Evolutionary conservation across 2,113 vertebrate genomes (phyloP).

Genomic region (Ranitomeya imitator): DNA sequence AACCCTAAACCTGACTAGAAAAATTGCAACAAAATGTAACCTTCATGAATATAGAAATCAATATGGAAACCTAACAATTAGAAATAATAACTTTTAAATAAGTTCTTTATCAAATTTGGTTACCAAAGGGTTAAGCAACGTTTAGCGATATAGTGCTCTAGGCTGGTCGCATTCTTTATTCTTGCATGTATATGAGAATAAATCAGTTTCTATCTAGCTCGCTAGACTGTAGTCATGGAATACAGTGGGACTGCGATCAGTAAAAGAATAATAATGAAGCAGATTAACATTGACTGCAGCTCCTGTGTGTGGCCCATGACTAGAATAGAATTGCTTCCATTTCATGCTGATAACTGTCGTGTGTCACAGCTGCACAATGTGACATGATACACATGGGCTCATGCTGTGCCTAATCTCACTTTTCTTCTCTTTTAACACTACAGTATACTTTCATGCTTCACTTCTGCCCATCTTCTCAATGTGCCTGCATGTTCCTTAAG

Average conservation of each 20-base stretch:
- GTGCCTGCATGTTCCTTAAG: background rate
- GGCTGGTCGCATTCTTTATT: no score
- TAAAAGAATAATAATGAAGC: background rate
- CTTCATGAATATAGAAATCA: no score
- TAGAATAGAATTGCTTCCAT: conserved; percentile 1
- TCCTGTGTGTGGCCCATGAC: background rate
- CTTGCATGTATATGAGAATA: no score
- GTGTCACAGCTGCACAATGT: conserved; percentile 9
- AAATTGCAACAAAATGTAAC: no score
- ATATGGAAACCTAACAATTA: no score
- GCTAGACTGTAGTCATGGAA: background rate
- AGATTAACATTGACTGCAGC: background rate
- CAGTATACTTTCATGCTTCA: background rate
- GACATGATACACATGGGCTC: background rate
- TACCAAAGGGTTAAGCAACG: no score
- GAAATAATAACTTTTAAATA: no score
- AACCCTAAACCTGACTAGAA: no score
- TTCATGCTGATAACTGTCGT: background rate
- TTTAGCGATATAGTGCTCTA: no score
- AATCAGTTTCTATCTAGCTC: background rate
- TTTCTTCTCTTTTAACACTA: conserved; percentile 15
- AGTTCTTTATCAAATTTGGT: no score
- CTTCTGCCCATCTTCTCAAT: background rate
- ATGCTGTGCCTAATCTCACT: background rate
- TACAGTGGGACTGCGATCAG: background rate